Conservation (phyloP, 2,797 vertebrate genomes). For the Podarcis lilfordi region DNA sequence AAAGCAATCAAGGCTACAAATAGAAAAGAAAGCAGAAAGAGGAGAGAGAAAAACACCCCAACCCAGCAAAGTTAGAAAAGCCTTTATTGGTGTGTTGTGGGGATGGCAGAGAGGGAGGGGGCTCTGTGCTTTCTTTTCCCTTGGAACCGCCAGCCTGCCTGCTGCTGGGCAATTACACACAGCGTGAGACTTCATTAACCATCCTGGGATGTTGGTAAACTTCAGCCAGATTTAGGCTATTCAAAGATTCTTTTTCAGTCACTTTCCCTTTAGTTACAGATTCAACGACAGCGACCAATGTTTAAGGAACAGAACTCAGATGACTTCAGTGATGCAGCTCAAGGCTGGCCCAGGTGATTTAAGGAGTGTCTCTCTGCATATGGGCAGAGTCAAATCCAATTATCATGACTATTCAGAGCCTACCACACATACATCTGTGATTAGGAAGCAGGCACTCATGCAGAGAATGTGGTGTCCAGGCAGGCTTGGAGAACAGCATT, state of each 20-base stretch:
- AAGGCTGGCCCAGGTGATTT: neutral
- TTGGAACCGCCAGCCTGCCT: neutral
- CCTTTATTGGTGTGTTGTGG: neutral
- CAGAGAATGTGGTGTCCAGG: neutral
- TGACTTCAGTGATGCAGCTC: rapidly evolving
- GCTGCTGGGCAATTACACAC: neutral
- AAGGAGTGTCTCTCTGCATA: neutral
- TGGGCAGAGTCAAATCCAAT: neutral
- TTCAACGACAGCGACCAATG: neutral
- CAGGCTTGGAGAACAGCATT: neutral
- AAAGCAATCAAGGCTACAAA: slow-evolving; percentile 29
- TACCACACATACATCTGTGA: neutral
- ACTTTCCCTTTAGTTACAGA: neutral
- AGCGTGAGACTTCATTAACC: neutral
- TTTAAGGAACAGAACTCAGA: neutral
- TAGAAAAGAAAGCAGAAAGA: slow-evolving; percentile 1
- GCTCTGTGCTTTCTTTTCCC: neutral
- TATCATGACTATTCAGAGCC: neutral
- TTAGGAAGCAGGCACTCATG: neutral
- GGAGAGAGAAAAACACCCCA: too few species aligned
- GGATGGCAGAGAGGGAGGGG: neutral
- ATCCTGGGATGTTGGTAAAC: neutral
- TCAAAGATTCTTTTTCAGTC: neutral
- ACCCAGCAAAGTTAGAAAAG: neutral
- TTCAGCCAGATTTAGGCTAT: neutral